Base-by-base conservation (phyloP, 2,888 invertebrate genomes). In the Fabriciana adippe region DNA sequence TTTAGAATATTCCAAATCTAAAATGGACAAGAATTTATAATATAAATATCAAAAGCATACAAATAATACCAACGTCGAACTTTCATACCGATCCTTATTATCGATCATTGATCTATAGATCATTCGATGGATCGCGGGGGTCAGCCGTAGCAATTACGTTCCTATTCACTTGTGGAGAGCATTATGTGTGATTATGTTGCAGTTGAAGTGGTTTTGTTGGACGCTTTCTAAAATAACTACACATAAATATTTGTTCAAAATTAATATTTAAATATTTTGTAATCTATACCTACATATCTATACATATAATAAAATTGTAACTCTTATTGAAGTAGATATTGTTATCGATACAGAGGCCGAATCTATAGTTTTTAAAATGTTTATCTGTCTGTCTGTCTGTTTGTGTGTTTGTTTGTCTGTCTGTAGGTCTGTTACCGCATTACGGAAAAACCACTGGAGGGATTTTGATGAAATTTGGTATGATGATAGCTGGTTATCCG, bases 41-140 rank as follows among this genome's bases (percentile, higher is more conserved):
- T 60, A 66, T 26, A 47, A 63, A 57, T 18, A 66, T 66, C 59
- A 59, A 64, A 60, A 55, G 41, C n/a, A 51, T 54, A 21, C 48
- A 26, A 66, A 72, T 69, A 70, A 71, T 65, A 57, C 62, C 67
- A 67, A 67, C 80, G 78, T 79, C 80, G 74, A n/a, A 80, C 82
- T 81, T 80, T 82, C 82, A 77, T 79, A 76, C 69, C 73, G 74
- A 73, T 81, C 83, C 81, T 81, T 83, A 83, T 85, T 86, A 86
- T 86, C 83, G 87, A 86, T 84, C 85, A 81, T 79, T 83, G 86
- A 88, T 89, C 88, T 85, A 87, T 82, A 81, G 87, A 86, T 87
- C 86, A 84, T 86, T 86, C 86, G 82, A 84, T 83, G 78, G 85
- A 86, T 83, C 85, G 81, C 78, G 71, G 76, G 72, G 79, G 83